Evolutionary conservation across 2,797 vertebrate genomes (phyloP).

Genomic region (Lycodopsis pacificus): DNA sequence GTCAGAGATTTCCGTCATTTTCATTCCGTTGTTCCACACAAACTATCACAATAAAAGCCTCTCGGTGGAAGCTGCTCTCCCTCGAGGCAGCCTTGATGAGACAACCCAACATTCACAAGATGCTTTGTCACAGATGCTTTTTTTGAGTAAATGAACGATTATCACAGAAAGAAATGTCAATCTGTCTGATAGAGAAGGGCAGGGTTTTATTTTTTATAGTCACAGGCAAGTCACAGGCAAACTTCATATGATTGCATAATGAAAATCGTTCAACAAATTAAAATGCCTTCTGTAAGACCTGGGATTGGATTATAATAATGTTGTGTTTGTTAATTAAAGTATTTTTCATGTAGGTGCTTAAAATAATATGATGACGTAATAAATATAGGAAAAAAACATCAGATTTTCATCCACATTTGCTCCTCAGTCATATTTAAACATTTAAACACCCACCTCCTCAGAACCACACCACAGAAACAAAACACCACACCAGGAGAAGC

Average conservation of each 20-base stretch:
- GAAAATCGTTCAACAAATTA: constrained; percentile 13
- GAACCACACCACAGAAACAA: background rate
- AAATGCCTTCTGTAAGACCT: background rate
- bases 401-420: background rate
- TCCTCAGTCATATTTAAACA: background rate
- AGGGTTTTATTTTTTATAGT: background rate
- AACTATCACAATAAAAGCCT: constrained; percentile 36
- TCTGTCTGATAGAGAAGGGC: constrained; percentile 12
- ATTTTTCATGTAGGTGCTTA: background rate
- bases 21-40: background rate
- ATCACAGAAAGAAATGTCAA: constrained; percentile 57
- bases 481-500: constrained; percentile 8
- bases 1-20: constrained; percentile 5
- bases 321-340: background rate
- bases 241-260: constrained; percentile 3
- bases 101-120: constrained; percentile 36
- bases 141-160: constrained; percentile 57
- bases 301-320: background rate
- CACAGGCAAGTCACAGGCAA: constrained; percentile 26
- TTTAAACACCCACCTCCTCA: background rate
- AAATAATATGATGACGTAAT: background rate
- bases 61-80: constrained; percentile 27
- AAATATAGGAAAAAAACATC: background rate
- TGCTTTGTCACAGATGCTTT: constrained; percentile 54
- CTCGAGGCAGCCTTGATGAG: constrained; percentile 22